phyloP scores from a whole-genome alignment of 2,797 vertebrate genomes.

The Sebastes baramenuke region DNA sequence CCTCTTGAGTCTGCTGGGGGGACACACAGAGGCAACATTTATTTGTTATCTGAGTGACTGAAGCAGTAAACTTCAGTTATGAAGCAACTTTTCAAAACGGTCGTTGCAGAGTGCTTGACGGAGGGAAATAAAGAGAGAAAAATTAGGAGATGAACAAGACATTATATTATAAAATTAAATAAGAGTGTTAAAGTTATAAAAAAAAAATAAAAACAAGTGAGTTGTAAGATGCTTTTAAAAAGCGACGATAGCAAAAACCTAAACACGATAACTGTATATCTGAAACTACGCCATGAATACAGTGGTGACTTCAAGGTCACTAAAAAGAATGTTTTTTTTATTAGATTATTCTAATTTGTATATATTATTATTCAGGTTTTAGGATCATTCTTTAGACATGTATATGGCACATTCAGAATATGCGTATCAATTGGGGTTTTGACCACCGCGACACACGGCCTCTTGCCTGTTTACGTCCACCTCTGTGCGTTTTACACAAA shows the following conservation, averaged over 20 bases:
- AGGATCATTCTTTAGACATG: too few relatives aligned
- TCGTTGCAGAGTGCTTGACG: background rate
- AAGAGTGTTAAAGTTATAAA: background rate
- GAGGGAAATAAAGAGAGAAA: background rate
- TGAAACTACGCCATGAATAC: background rate
- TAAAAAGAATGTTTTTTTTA: too few relatives aligned
- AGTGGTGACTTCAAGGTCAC: too few relatives aligned
- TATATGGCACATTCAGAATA: too few relatives aligned
- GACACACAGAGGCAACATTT: background rate
- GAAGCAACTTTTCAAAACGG: background rate
- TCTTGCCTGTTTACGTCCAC: too few relatives aligned
- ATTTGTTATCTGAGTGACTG: background rate
- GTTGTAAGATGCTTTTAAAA: background rate
- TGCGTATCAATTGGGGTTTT: too few relatives aligned
- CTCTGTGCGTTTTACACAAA: too few relatives aligned
- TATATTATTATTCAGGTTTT: too few relatives aligned
- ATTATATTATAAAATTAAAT: background rate
- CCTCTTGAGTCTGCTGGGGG: constrained; percentile 13
- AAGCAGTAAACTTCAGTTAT: background rate
- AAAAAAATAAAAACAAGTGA: background rate
- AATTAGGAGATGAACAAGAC: background rate
- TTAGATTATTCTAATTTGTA: too few relatives aligned
- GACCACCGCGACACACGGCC: fast-evolving
- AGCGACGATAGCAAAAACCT: background rate
- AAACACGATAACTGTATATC: background rate